Evolutionary conservation across 1,140 invertebrate genomes (phyloP).

Genomic region (Hyposmocoma kahamanoa): DNA sequence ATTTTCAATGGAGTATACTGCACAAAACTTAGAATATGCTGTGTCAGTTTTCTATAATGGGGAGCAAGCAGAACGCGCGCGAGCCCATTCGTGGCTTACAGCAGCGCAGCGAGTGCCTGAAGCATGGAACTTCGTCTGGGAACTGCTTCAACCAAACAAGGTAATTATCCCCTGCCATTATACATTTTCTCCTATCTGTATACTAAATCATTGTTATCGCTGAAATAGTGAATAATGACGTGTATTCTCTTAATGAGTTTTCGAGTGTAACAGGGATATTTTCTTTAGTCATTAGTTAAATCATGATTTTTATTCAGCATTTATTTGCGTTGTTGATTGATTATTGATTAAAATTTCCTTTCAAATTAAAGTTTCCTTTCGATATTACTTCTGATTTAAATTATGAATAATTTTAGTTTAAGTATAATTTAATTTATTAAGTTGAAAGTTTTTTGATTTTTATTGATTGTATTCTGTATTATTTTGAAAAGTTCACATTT

Average conservation of each 20-base stretch:
- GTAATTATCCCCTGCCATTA: conserved; percentile 45
- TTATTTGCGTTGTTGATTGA: no score
- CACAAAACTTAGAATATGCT: conserved; percentile 68
- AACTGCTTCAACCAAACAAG: conserved; percentile 85
- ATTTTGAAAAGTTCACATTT: background rate
- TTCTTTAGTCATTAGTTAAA: no score
- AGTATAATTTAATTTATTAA: background rate
- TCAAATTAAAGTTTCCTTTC: no score
- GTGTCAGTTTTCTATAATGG: conserved; percentile 71
- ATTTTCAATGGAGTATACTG: conserved; percentile 65
- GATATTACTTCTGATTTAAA: no score
- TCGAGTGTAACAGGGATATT: no score
- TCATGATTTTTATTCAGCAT: no score
- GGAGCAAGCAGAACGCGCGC: conserved; percentile 76
- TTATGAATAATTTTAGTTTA: background rate
- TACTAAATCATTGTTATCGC: background rate
- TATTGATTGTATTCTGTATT: background rate
- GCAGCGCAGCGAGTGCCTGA: conserved; percentile 85
- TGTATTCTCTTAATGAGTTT: background rate
- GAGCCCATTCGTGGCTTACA: conserved; percentile 88
- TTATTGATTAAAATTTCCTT: no score
- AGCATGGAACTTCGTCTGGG: conserved; percentile 94
- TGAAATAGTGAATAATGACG: background rate
- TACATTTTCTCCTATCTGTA: background rate
- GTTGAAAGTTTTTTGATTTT: background rate